Base-by-base conservation (phyloP, 2,888 invertebrate genomes). In the Coleophora deauratella region DNA sequence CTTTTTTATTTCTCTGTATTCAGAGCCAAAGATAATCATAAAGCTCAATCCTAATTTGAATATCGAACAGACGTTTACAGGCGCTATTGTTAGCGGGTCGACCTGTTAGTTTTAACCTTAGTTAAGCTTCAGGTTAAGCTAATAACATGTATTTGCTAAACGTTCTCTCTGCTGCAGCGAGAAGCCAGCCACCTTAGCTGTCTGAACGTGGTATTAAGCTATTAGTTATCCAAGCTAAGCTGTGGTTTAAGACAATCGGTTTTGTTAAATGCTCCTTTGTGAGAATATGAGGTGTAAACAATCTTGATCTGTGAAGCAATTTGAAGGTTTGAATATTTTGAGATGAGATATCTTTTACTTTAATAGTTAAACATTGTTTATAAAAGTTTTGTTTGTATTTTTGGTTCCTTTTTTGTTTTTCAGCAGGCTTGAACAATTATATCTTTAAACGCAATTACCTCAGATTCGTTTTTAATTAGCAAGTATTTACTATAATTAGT, bases 181-280 rank as follows among this genome's bases (percentile, higher is more conserved):
- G 78, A 82, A 84, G 53, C 59, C 71, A 78, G 72, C 67, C 84
- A 84, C 84, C 80, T 85, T 65, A 54, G 49, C 50, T 51, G 55
- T 57, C 51, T 51, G 55, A 80, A 72, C 75, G 58, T 84, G 52
- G 70, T 80, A 85, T 84, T 85, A 85, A 84, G 84, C 82, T 84
- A 84, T 85, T 85, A 84, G 68, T 84, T 82, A 85, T 82, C 68
- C 71, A 55, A 61, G 57, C 70, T 67, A 66, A 59, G 67, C 59
- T 57, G 57, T 64, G 56, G 61, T 70, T 80, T 78, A 72, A 49
- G 62, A 58, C 60, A 66, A 75, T 71, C 69, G 62, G 62, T 54
- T 47, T 41, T 28, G 50, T 45, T 49, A 50, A 52, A 54, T 43
- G 41, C 46, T 42, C 21, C 38, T 35, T 3, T 35, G 47, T 42